These are phyloP conservation scores for Netelia inedita DNA, from an alignment of 2,888 invertebrate genomes.

Conservation along the genomic window DNA sequence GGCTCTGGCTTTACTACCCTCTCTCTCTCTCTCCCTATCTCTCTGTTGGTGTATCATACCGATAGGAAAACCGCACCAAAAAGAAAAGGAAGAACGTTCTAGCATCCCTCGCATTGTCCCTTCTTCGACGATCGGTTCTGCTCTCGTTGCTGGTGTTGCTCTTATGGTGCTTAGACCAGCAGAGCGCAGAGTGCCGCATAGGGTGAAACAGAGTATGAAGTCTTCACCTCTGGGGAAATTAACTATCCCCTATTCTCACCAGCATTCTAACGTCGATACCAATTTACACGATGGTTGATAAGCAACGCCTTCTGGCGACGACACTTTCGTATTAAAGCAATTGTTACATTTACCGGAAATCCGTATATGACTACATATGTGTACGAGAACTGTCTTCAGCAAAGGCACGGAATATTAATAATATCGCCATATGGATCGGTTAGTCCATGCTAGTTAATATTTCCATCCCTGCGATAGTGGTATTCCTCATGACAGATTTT, in stretches of 20 bases:
- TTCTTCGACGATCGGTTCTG: conserved; percentile 14
- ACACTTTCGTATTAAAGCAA: conserved; percentile 41
- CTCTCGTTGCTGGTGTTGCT: not conserved
- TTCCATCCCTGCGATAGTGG: too few species aligned
- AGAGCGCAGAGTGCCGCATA: not conserved
- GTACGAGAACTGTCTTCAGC: too few species aligned
- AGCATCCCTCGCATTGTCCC: conserved; percentile 9
- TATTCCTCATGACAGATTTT: too few species aligned
- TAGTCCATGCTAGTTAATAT: too few species aligned
- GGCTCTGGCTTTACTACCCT: conserved; percentile 45
- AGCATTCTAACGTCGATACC: conserved; percentile 70
- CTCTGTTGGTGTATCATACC: not conserved
- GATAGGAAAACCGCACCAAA: conserved; percentile 10
- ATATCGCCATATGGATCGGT: too few species aligned
- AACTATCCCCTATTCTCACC: conserved; percentile 62
- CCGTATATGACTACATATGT: too few species aligned
- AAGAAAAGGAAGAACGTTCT: conserved; percentile 17
- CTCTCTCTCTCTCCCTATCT: not conserved
- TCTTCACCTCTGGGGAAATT: conserved; percentile 75
- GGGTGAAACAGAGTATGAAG: conserved; percentile 44
- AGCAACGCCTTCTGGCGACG: conserved; percentile 66
- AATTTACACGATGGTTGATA: conserved; percentile 74
- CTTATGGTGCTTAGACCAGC: not conserved
- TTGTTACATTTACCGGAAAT: not conserved
- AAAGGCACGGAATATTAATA: too few species aligned